These are phyloP conservation scores for Epicauta chinensis DNA, from an alignment of 1,140 invertebrate species.

Conservation along the genomic window DNA sequence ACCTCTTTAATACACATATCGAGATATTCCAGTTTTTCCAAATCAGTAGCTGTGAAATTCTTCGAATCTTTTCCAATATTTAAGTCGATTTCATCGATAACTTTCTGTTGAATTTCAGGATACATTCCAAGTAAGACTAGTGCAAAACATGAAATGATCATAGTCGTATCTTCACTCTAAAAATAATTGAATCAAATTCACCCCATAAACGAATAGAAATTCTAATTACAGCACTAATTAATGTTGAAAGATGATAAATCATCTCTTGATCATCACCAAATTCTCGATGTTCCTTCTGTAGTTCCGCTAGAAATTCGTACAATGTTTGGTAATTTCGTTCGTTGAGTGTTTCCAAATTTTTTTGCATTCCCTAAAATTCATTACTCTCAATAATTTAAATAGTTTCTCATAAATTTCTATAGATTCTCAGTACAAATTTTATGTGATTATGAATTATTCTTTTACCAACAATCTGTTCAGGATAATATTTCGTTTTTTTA, in stretches of 20 bases:
- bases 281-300: not conserved
- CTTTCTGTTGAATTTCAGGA: constrained; percentile 11
- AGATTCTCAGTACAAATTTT: too few species aligned
- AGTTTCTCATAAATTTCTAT: too few species aligned
- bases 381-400: too few species aligned
- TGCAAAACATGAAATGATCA: not conserved
- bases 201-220: too few species aligned
- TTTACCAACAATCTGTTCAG: constrained; percentile 2
- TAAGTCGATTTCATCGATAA: not conserved
- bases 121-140: constrained; percentile 13
- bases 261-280: not conserved
- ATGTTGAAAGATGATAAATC: not conserved
- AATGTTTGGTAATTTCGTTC: not conserved
- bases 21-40: constrained; percentile 2
- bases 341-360: not conserved
- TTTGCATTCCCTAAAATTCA: too few species aligned
- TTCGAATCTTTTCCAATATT: not conserved
- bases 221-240: not conserved
- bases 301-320: not conserved
- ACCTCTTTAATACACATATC: constrained; percentile 17
- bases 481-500: constrained; percentile 7
- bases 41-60: not conserved
- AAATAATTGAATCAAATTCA: not conserved
- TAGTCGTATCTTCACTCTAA: constrained; percentile 12
- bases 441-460: not conserved